A percentile compares a stretch with the other conserved stretches of the same genome.
Evolutionary conservation across 2,888 invertebrate genomes (phyloP).

Genomic region (Cataglyphis cursor): DNA sequence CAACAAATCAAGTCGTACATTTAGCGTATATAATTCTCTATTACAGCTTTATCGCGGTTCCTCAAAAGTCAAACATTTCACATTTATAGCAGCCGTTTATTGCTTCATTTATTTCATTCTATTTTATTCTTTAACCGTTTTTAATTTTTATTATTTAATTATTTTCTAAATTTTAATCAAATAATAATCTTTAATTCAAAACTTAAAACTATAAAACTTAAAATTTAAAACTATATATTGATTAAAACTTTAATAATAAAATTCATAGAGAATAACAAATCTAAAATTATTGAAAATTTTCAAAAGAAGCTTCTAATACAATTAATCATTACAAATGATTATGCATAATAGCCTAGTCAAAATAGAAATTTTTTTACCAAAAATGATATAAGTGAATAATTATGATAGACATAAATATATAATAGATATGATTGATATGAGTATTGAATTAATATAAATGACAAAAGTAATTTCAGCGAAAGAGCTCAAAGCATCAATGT

Average conservation of each 20-base stretch:
- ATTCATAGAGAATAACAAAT: neutral
- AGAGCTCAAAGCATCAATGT: neutral
- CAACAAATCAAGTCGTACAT: conserved; percentile 17
- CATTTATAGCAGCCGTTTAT: neutral
- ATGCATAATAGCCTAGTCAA: neutral
- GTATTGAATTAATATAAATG: neutral
- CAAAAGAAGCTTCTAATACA: neutral
- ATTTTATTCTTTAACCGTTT: neutral
- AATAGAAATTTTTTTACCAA: neutral
- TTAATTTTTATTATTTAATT: neutral
- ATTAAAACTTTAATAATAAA: neutral
- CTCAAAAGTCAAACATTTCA: neutral
- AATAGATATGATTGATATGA: neutral
- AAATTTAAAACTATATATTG: neutral
- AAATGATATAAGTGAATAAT: neutral
- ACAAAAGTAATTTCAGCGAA: conserved; percentile 8
- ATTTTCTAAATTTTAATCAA: neutral
- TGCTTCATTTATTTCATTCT: neutral
- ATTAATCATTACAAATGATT: neutral
- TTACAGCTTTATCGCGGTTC: neutral
- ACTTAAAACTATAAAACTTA: neutral
- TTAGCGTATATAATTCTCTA: neutral
- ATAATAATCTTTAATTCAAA: neutral
- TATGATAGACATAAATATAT: neutral
- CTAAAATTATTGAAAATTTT: neutral